A percentile compares a stretch with the other conserved stretches of the same genome.
phyloP scores from a whole-genome alignment of 2,888 invertebrate species.

The Adela reaumurella region DNA sequence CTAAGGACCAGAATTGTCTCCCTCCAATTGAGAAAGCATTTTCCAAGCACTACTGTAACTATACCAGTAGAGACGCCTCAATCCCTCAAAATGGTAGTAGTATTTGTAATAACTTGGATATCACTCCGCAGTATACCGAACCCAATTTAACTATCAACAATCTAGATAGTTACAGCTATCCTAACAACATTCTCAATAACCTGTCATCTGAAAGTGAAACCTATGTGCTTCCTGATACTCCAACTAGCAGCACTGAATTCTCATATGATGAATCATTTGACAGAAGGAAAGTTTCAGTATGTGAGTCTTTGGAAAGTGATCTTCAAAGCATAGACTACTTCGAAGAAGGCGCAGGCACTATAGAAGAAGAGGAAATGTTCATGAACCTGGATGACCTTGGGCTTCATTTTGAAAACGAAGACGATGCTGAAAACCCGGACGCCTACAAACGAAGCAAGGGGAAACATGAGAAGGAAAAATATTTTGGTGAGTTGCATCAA shows the following conservation, averaged over 20 bases:
- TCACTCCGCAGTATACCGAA: conserved; percentile 9
- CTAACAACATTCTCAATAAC: conserved; percentile 42
- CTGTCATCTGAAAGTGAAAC: conserved; percentile 30
- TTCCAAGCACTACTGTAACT: conserved; percentile 37
- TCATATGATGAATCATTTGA: conserved; percentile 27
- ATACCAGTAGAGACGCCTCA: conserved; percentile 22
- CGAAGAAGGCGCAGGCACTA: conserved; percentile 42
- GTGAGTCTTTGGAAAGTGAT: conserved; percentile 44
- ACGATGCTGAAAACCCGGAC: no score
- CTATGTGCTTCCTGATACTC: conserved; percentile 39
- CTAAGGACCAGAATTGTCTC: conserved; percentile 30
- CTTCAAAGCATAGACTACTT: conserved; percentile 40
- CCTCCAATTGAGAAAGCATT: conserved; percentile 47
- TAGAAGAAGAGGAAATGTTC: conserved; percentile 46
- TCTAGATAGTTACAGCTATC: conserved; percentile 45
- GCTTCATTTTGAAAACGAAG: conserved; percentile 31
- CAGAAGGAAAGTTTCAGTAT: conserved; percentile 35
- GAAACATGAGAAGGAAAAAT: conserved; percentile 29
- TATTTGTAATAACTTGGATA: conserved; percentile 12
- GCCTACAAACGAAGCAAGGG: conserved; percentile 19
- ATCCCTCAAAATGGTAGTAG: conserved; percentile 16
- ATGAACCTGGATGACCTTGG: conserved; percentile 46
- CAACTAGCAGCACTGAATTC: conserved; percentile 43
- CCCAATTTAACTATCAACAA: conserved; percentile 19
- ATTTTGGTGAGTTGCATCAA: conserved; percentile 24